Conservation (phyloP, 2,888 invertebrate genomes). For the Horisme vitalbata region DNA sequence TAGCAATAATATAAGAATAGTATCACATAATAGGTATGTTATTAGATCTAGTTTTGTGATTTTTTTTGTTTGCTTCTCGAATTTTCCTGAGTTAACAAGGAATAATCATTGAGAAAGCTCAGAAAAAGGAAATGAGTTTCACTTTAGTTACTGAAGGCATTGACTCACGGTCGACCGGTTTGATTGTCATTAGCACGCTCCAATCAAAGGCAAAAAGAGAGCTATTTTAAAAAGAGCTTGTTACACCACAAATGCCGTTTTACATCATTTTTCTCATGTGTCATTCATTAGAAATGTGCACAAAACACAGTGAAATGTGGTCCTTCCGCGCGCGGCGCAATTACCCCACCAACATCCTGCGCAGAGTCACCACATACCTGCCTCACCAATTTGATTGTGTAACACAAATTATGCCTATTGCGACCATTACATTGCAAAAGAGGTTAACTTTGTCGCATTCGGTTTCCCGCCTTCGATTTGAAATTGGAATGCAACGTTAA, state of each 20-base stretch:
- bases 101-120: conserved; percentile 24
- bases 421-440: conserved; percentile 65
- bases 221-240: conserved; percentile 25
- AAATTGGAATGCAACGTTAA: conserved; percentile 81
- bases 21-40: no score
- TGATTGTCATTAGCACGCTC: conserved; percentile 28
- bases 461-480: conserved; percentile 78
- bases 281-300: conserved; percentile 31
- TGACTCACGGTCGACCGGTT: conserved; percentile 25
- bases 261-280: conserved; percentile 30
- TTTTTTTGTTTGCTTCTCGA: no score
- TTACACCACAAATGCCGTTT: conserved; percentile 21
- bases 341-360: conserved; percentile 29
- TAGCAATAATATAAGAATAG: no score
- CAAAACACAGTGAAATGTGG: conserved; percentile 33
- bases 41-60: no score
- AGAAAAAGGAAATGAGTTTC: conserved; percentile 24
- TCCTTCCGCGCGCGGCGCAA: conserved; percentile 30
- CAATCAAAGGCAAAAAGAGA: conserved; percentile 24
- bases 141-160: conserved; percentile 22
- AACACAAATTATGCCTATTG: conserved; percentile 65
- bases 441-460: conserved; percentile 61
- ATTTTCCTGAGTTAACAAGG: conserved; percentile 6
- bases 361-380: conserved; percentile 42
- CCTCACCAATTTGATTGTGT: conserved; percentile 58